Evolutionary conservation across 2,113 vertebrate species (phyloP), one percentile per base, ranked within the genome.

Genomic region (Sinocyclocheilus anshuiensis): DNA sequence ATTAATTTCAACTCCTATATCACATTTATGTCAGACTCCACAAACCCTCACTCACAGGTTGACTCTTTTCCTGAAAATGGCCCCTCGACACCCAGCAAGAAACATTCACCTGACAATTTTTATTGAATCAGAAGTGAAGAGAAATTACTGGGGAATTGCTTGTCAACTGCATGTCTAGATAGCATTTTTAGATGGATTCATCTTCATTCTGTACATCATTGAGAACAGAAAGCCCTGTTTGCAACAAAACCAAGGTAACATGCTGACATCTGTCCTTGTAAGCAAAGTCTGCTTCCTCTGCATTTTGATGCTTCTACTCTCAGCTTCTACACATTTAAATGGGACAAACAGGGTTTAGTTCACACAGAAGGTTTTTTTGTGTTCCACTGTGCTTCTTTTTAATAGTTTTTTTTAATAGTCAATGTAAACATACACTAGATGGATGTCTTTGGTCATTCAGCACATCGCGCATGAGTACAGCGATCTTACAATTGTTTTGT

Each of bases 341-440:
- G 59, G 39, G 78, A 77, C 79, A 85, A 82, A 71, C 71, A 63
- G 36, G 50, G 77, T 86, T 83, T 78, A 42, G 29, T 20, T 69
- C 7, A 67, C 1, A 69, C 2, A 69, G 7, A 69, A 69, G 15
- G 1, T 0, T 15, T 33, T 33, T 67, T 33, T 3, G 0, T 20
- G 4, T n/a, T 12, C 8, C 8, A 4, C 9, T 65, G 63, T 29
- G 24, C 22, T 36, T 29, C 13, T 67, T 67, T 33, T 65, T 65
- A 65, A 65, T 65, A 15, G 12, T 63, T 69, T 33, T 33, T 67
- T 26, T 4, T 33, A 29, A 26, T 26, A 26, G 26, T 26, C 26
- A 26, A 26, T 26, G 63, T 15, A 65, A 65, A 26, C 12, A 59
- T 59, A 4, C 13, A 6, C 63, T 63, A 63, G 61, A 63, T 63